Base-by-base conservation (phyloP, 2,113 vertebrate genomes). In the Nothobranchius furzeri region DNA sequence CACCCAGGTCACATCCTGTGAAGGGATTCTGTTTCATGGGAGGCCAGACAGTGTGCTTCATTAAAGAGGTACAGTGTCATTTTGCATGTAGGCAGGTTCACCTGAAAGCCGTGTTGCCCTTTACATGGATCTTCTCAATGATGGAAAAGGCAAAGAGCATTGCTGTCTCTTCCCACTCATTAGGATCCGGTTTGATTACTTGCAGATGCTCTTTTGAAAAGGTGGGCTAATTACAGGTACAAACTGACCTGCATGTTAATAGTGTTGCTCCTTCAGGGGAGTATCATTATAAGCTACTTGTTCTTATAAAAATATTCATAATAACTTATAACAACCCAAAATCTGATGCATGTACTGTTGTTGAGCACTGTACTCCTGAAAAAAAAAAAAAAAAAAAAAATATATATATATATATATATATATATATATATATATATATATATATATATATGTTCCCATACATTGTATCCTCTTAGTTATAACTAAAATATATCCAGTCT, bases 191-290 rank as follows among this genome's bases (percentile, higher is more conserved):
- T 77, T 54, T 78, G 81, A 89, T 83, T 84, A 70, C 73, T 70
- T 17, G 47, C 68, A 35, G 12, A 77, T 68, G 64, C 67, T 74
- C 71, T 70, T 69, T 80, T 71, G 66, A 82, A 88, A 85, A 82
- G 70, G 65, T 85, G 81, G 85, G 81, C 86, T 92, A 90, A 92
- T 89, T 89, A 75, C 63, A 62, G 76, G 59, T 71, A 73, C 70
- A 76, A 75, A 88, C 89, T 86, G 88, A 91, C 89, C 89, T 89
- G 81, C 62, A 37, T 88, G 90, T 90, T 91, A 91, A 90, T 92
- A 90, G 87, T 79, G 82, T 83, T 60, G 81, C 86, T 89, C 82
- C 89, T 90, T 88, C 68, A 72, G 83, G 91, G 83, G 69, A 79
- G 79, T 65, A 68, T 87, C 81, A 84, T 86, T 88, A 88, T 62